Evolutionary conservation across 2,888 invertebrate genomes (phyloP), one percentile per base, ranked within the genome.

Genomic region (Dryadula phaetusa): DNA sequence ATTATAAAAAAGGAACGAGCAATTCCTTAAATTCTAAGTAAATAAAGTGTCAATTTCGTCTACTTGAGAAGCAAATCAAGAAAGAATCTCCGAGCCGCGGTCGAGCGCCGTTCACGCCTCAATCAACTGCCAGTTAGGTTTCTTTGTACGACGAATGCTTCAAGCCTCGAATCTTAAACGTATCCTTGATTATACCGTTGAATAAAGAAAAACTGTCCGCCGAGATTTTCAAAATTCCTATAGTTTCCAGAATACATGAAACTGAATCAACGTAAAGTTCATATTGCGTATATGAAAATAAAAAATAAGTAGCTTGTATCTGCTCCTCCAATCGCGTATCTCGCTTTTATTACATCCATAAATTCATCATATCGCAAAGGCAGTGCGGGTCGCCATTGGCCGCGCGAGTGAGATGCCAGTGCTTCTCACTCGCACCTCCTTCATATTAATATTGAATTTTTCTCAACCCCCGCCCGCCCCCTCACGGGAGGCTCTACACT

Each of bases 371-470:
- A 95, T 95, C 94, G 92, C 89, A 91, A 84, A 85, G 83, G 83
- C 86, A 83, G 85, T 87, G 83, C 83, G 79, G 85, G 87, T 91
- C 90, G 90, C 93, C 92, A 93, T 93, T 93, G 93, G 93, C 88
- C 92, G 92, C 82, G 90, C 83, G 83, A 92, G 85, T 78, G 88
- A 88, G 93, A 93, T 89, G 74, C 78, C 70, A 83, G 87, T 87
- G 80, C 78, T 76, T 93, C 94, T 93, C 93, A 82, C 93, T 93
- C 93, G 90, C 94, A 94, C 94, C 94, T 93, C 94, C 94, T 94
- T 93, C 94, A 95, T 95, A 95, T 95, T 95, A 95, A 95, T 95
- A 95, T 95, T 95, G 95, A 95, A 95, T 95, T 95, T 95, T 95
- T 95, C 92, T 93, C 93, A 93, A 92, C 93, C 88, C 93, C 93